Base-by-base conservation (phyloP, 2,888 invertebrate genomes). In the Mesorhabditis spiculigera region DNA sequence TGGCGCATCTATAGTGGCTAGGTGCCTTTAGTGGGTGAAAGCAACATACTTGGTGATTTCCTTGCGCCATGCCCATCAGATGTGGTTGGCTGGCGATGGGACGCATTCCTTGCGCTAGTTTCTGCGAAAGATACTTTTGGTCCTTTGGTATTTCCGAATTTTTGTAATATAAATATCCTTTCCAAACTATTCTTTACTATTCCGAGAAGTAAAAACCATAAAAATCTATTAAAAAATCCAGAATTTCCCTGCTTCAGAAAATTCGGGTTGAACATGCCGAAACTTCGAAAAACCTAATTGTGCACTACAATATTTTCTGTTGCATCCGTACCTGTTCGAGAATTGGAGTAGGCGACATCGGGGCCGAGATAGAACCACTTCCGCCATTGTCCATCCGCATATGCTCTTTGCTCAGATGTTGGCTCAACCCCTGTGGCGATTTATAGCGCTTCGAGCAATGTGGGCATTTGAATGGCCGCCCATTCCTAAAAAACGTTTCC, bases 371-470 rank as follows among this genome's bases (percentile, higher is more conserved):
- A n/a, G 8, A n/a, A 10, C 58, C 58, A 3, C 58, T 50, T 28
- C 28, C 28, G 8, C 10, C 58, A 50, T 50, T n/a, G 10, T 10
- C 58, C 58, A n/a, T 50, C 58, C 58, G 8, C 10, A 50, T 50
- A 71, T 78, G 78, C 0, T 76, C 67, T 16, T 71, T 61, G 67
- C 72, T 65, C 68, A 77, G 68, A 64, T 78, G 78, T 65, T 76
- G 75, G 10, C 74, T 71, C n/a, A 78, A 43, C 16, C 78, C 78
- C 16, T 70, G 67, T 4, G 68, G 43, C 16, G 78, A 76, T 62
- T 78, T 78, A 65, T 78, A 78, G 5, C 77, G 63, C 50, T 78
- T 78, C 5, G 75, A 71, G 65, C 78, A 78, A 45, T 70, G 72
- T 4, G 66, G 45, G 63, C 78, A 78, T 62, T 77, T 76, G 68